These are phyloP conservation scores for Ischnus inquisitorius DNA, from an alignment of 2,888 invertebrate genomes.

Conservation along the genomic window DNA sequence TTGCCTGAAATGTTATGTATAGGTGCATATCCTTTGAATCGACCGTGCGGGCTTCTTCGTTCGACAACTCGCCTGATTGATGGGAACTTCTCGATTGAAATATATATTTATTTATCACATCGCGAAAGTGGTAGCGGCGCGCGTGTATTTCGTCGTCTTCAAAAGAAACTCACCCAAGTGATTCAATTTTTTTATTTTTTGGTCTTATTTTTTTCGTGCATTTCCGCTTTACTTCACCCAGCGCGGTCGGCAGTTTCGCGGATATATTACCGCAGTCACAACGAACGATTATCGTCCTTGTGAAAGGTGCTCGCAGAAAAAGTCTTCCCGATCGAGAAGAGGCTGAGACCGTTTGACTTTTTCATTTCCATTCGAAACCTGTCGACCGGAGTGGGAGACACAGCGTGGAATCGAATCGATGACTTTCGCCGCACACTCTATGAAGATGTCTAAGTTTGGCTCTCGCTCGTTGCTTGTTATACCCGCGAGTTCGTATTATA, in stretches of 20 bases:
- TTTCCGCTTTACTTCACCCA: slow-evolving; percentile 8
- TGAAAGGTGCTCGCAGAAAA: slow-evolving; percentile 72
- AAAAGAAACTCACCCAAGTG: slow-evolving; percentile 23
- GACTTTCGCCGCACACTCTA: slow-evolving; percentile 25
- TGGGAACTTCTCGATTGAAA: slow-evolving; percentile 60
- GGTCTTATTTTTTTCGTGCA: not conserved
- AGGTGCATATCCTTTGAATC: slow-evolving; percentile 15
- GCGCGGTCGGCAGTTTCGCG: slow-evolving; percentile 4
- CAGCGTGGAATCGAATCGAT: slow-evolving; percentile 11
- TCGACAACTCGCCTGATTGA: slow-evolving; percentile 58
- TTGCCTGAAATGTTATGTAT: slow-evolving; percentile 23
- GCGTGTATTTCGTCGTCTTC: slow-evolving; percentile 12
- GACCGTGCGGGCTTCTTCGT: slow-evolving; percentile 30
- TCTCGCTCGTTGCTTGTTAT: slow-evolving; percentile 7
- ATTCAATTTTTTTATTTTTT: slow-evolving; percentile 23
- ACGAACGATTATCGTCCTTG: slow-evolving; percentile 75
- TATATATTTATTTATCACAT: slow-evolving; percentile 64
- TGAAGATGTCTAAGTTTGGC: slow-evolving; percentile 55
- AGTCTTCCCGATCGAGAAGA: slow-evolving; percentile 61
- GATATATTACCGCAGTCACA: slow-evolving; percentile 60
- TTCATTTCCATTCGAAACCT: slow-evolving; percentile 30
- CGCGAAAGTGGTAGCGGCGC: slow-evolving; percentile 23
- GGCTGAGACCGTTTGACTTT: slow-evolving; percentile 32
- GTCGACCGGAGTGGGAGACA: not conserved
- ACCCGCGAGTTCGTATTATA: not conserved